A percentile compares a stretch with the other conserved stretches of the same genome.
Conservation (phyloP, 1,140 invertebrate genomes). For the Papilio aristodemus region DNA sequence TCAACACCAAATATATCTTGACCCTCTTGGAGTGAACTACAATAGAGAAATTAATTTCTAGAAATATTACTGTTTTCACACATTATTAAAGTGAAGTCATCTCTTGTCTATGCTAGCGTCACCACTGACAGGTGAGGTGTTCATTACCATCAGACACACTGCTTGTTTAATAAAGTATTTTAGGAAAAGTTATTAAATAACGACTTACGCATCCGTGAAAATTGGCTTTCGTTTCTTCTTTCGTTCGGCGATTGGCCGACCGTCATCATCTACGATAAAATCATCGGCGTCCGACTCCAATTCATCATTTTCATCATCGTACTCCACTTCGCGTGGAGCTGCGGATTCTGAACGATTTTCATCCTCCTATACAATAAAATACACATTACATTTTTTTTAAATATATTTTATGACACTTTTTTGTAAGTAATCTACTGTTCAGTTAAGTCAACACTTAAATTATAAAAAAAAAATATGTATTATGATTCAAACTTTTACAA, state of each 20-base stretch:
- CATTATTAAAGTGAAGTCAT: no score
- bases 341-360: slow-evolving; percentile 87
- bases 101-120: no score
- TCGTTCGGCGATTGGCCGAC: slow-evolving; percentile 92
- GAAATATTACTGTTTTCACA: no score
- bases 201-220: slow-evolving; percentile 92
- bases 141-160: no score
- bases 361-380: slow-evolving; percentile 83
- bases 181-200: slow-evolving; percentile 17
- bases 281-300: slow-evolving; percentile 94
- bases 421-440: no score
- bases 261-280: slow-evolving; percentile 99
- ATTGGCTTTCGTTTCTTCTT: slow-evolving; percentile 93
- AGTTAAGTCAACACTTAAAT: no score
- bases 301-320: slow-evolving; percentile 89
- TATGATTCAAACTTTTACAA: no score
- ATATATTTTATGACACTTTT: no score
- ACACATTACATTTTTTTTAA: background rate
- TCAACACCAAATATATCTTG: slow-evolving; percentile 99
- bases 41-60: slow-evolving; percentile 27
- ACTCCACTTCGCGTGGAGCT: slow-evolving; percentile 83
- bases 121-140: no score
- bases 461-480: no score
- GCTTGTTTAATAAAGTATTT: no score
- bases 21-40: slow-evolving; percentile 95